A percentile compares a stretch with the other conserved stretches of the same genome.
phyloP scores from a whole-genome alignment of 64 coral and sea anemone genomes.

The Actinia tenebrosa region DNA sequence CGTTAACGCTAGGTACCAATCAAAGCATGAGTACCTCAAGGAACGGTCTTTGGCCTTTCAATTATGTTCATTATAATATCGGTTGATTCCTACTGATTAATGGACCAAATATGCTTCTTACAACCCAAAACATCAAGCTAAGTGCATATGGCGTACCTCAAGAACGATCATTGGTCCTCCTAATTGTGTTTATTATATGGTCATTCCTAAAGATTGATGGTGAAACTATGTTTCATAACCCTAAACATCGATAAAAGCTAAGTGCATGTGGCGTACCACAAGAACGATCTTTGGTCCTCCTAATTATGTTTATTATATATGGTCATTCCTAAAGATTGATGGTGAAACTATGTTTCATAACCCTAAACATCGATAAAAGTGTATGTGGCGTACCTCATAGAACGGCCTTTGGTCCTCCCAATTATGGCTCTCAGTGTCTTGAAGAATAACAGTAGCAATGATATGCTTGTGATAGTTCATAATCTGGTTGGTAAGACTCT shows the following conservation, averaged over 20 bases:
- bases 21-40: no score
- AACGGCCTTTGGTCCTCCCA: constrained; percentile 87
- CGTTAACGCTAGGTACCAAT: no score
- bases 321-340: no score
- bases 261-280: constrained; percentile 50
- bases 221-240: no score
- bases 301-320: constrained; percentile 1
- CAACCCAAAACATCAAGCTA: no score
- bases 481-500: constrained; percentile 70
- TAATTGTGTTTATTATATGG: neutral
- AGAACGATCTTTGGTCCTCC: constrained; percentile 82
- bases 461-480: constrained; percentile 73
- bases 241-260: neutral
- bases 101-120: no score
- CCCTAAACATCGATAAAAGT: neutral
- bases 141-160: constrained; percentile 50
- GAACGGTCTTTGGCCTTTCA: no score
- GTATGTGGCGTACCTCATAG: constrained; percentile 62
- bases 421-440: constrained; percentile 87
- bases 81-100: no score
- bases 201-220: no score
- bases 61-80: no score
- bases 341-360: no score
- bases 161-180: constrained; percentile 80
- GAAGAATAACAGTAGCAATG: constrained; percentile 69